phyloP scores from a whole-genome alignment of 2,888 invertebrate species.

The Nebria brevicollis region DNA sequence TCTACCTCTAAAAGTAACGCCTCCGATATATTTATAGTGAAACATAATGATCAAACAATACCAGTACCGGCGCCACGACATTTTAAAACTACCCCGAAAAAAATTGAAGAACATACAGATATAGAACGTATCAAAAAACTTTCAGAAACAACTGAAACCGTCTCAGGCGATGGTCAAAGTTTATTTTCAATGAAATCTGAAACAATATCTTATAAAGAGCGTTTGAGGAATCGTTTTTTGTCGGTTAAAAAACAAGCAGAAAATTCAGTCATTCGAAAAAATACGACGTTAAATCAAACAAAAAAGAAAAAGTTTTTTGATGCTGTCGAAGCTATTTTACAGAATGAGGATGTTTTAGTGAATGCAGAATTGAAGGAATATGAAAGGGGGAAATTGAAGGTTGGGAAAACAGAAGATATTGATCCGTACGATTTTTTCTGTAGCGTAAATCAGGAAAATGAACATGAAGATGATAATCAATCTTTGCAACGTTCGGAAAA shows the following conservation, averaged over 20 bases:
- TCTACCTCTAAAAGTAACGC: conserved; percentile 38
- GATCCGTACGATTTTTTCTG: conserved; percentile 50
- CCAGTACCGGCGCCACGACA: conserved; percentile 40
- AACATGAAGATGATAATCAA: background rate
- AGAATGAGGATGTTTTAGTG: conserved; percentile 54
- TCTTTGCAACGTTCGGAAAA: conserved; percentile 34
- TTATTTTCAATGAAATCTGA: conserved; percentile 54
- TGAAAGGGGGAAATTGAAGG: conserved; percentile 44
- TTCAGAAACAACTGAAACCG: conserved; percentile 47
- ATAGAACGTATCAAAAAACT: conserved; percentile 52
- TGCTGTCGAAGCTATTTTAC: conserved; percentile 53
- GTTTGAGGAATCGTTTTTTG: conserved; percentile 59
- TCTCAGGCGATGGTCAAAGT: conserved; percentile 47
- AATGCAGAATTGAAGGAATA: conserved; percentile 51
- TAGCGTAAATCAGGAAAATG: conserved; percentile 28
- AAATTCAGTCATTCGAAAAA: conserved; percentile 51
- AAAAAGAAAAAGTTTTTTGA: conserved; percentile 48
- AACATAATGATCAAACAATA: conserved; percentile 24
- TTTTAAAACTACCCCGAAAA: conserved; percentile 34
- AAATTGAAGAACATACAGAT: conserved; percentile 22
- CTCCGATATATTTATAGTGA: conserved; percentile 49
- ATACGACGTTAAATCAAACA: background rate
- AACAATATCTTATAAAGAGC: conserved; percentile 60
- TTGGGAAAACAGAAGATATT: conserved; percentile 28
- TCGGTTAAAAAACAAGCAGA: conserved; percentile 59